Evolutionary conservation across 2,888 invertebrate genomes (phyloP).

Genomic region (Sarcophaga variegata): DNA sequence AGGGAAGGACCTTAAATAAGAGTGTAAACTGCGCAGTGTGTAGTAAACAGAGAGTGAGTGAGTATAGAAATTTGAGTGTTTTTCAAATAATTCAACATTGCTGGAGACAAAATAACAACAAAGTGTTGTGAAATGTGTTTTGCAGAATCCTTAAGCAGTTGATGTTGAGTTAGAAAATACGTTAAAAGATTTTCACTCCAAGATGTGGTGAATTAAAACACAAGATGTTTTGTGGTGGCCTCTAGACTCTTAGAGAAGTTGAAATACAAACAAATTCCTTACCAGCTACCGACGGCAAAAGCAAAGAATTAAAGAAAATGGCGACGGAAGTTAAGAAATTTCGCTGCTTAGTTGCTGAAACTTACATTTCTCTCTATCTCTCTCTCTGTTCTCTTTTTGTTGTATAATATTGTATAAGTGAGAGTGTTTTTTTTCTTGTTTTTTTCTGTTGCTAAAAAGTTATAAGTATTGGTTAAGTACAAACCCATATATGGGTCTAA

Average conservation of each 20-base stretch:
- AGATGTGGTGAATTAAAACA: slow-evolving; percentile 70
- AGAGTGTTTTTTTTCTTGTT: background rate
- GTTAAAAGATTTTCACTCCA: slow-evolving; percentile 42
- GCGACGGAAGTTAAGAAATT: slow-evolving; percentile 58
- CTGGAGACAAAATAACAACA: background rate
- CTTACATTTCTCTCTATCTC: background rate
- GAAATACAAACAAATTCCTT: background rate
- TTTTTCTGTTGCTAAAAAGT: no score
- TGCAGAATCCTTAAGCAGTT: slow-evolving; percentile 17
- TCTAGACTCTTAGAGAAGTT: background rate
- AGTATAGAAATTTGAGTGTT: slow-evolving; percentile 41
- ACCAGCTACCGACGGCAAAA: slow-evolving; percentile 29
- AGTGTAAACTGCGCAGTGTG: background rate
- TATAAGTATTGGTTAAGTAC: slow-evolving; percentile 19
- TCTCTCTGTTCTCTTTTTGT: no score
- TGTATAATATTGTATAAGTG: background rate
- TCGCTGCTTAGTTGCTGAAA: background rate
- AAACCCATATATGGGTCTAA: slow-evolving; percentile 48
- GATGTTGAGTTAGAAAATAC: slow-evolving; percentile 14
- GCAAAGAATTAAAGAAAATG: slow-evolving; percentile 37
- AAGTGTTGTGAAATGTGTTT: background rate
- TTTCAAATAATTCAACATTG: slow-evolving; percentile 29
- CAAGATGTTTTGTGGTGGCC: slow-evolving; percentile 62
- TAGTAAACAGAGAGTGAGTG: background rate
- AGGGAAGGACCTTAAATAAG: slow-evolving; percentile 43